phyloP scores from a whole-genome alignment of 2,113 vertebrate species.

The Esox niger region DNA sequence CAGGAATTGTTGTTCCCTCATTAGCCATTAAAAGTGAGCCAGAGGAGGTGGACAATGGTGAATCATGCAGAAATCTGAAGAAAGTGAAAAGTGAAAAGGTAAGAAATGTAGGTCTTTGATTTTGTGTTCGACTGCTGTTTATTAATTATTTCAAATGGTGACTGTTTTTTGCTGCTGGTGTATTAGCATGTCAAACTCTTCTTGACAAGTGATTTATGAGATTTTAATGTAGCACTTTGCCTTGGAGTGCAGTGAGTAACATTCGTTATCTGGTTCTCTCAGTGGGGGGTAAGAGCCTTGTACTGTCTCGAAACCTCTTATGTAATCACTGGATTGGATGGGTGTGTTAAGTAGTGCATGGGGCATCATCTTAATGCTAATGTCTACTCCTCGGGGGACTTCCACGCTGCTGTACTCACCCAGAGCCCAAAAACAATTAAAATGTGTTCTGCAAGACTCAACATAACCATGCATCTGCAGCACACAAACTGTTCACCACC shows the following conservation, averaged over 20 bases:
- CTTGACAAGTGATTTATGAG: background rate
- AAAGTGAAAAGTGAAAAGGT: conserved; percentile 93
- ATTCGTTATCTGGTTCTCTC: background rate
- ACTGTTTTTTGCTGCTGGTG: background rate
- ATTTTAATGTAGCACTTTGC: conserved; percentile 1
- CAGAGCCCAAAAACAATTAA: background rate
- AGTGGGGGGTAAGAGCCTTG: background rate
- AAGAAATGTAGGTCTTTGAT: conserved; percentile 53
- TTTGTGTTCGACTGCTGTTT: background rate
- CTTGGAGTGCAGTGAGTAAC: background rate
- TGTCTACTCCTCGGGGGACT: background rate
- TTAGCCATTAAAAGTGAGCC: conserved; percentile 84
- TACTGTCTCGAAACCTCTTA: background rate
- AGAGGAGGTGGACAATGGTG: conserved; percentile 83
- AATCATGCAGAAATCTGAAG: conserved; percentile 86
- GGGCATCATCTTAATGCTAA: background rate
- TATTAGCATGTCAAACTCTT: background rate
- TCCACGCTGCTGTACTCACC: background rate
- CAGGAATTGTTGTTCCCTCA: conserved; percentile 77
- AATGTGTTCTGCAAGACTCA: background rate
- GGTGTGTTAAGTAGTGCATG: background rate
- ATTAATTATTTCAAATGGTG: background rate
- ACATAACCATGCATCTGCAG: background rate
- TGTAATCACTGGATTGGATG: background rate
- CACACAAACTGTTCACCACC: background rate